A percentile compares a stretch with the other conserved stretches of the same genome.
Evolutionary conservation across 2,113 vertebrate species (phyloP).

Genomic region (Ammospiza nelsoni): DNA sequence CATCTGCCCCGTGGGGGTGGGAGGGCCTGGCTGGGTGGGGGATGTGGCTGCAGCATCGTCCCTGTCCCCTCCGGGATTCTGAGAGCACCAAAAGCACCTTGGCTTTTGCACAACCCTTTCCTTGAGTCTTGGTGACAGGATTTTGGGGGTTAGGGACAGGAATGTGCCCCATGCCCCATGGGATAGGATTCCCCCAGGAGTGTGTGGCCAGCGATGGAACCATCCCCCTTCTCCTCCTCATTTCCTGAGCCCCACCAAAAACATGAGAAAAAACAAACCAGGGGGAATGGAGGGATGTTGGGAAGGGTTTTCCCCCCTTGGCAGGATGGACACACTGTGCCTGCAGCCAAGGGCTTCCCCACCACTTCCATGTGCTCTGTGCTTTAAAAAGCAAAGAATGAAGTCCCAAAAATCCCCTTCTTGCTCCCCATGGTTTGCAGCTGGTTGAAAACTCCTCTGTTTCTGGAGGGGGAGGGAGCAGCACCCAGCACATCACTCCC

Average conservation of each 20-base stretch:
- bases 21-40: not conserved
- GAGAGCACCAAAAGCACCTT: not conserved
- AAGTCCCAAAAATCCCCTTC: not conserved
- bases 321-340: not conserved
- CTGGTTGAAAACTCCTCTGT: not conserved
- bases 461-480: not conserved
- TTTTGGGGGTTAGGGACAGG: not conserved
- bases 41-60: not conserved
- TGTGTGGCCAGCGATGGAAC: not conserved
- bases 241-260: not conserved
- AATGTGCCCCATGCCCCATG: not conserved
- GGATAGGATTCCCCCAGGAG: not conserved
- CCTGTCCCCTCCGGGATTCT: accelerated
- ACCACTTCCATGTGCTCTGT: accelerated
- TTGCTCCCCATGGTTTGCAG: not conserved
- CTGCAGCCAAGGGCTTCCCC: not conserved
- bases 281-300: not conserved
- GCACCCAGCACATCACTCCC: not conserved
- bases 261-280: not conserved
- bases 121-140: not conserved
- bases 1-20: accelerated
- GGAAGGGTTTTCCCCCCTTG: not conserved
- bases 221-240: not conserved
- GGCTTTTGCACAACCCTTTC: not conserved
- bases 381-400: not conserved